Percentiles rank a stretch among this genome's conserved stretches.
These are phyloP conservation scores for Mormoops blainvillei DNA, from an alignment of 2,113 vertebrate genomes.

Conservation along the genomic window DNA sequence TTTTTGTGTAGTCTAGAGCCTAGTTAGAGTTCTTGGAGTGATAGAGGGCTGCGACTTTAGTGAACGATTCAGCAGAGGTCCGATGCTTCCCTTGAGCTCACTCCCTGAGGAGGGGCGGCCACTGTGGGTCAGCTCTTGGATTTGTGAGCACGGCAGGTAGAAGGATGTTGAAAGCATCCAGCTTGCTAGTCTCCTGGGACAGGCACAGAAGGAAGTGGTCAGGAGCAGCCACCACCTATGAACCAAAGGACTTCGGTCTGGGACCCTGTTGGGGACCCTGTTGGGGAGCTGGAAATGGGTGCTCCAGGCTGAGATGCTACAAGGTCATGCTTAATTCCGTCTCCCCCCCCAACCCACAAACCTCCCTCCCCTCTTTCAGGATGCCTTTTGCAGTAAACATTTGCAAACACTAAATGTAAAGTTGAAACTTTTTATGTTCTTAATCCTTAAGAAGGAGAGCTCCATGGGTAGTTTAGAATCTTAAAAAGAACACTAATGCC, in stretches of 20 bases:
- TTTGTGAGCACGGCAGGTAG: not conserved
- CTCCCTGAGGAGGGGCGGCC: not conserved
- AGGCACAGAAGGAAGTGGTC: not conserved
- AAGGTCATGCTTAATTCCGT: not conserved
- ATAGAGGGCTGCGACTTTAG: not conserved
- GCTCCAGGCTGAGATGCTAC: not conserved
- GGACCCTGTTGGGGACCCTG: not conserved
- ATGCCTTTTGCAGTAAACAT: not conserved
- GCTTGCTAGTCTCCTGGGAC: not conserved
- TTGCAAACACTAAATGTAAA: constrained; percentile 22
- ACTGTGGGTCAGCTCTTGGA: not conserved
- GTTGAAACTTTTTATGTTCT: not conserved
- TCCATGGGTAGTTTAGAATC: constrained; percentile 23
- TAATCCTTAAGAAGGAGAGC: constrained; percentile 42
- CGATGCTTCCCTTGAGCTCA: not conserved
- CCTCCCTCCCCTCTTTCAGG: not conserved
- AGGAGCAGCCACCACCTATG: not conserved
- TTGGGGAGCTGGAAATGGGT: not conserved
- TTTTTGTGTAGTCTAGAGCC: not conserved
- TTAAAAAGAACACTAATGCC: constrained; percentile 51
- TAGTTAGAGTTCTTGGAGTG: not conserved
- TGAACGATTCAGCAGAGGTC: not conserved
- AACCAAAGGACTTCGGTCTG: not conserved
- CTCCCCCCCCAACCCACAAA: not conserved
- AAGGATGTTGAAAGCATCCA: not conserved